Evolutionary conservation across 2,888 invertebrate species (phyloP), one percentile per base, ranked within the genome.

Genomic region (Athalia rosae): DNA sequence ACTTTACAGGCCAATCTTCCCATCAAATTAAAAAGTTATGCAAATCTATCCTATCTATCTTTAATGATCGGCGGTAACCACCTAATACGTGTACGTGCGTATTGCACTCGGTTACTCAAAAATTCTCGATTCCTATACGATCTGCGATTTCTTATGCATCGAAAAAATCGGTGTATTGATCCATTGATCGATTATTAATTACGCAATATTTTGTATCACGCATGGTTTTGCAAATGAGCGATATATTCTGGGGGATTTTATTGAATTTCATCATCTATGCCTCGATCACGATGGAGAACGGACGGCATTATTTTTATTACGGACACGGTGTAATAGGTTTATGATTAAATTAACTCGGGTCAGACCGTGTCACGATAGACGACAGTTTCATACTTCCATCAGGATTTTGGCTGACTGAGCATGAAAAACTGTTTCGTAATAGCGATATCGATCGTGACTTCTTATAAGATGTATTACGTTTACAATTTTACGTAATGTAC

Each of bases 21-120:
- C 71, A 71, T 58, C 71, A 45, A 58, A 71, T 71, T 71, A 71
- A 71, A 71, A 56, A 71, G 71, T 71, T 56, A 71, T 71, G 71
- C 71, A 71, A 71, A 71, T 71, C 8, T 56, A 56, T 13, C 9
- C 71, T 71, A 71, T 58, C 45, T 71, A n/a, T 15, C 13, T 45
- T 15, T 56, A 58, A 58, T 71, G 53, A 67, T 67, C 67, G 41
- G 7, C 11, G 4, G 9, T 6, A 53, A 53, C 3, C 53, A 53
- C 53, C 4, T 53, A n/a, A n/a, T 53, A 7, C 53, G n/a, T 53
- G 53, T n/a, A n/a, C n/a, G n/a, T n/a, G n/a, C n/a, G n/a, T n/a
- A 28, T 28, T 28, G 2, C 28, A 28, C 28, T 28, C 28, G 28
- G 28, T 28, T 28, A 28, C 28, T 28, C 1, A 28, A 28, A 28